A percentile compares a stretch with the other conserved stretches of the same genome.
Evolutionary conservation across 2,797 vertebrate species (phyloP).

Genomic region (Sparus aurata): DNA sequence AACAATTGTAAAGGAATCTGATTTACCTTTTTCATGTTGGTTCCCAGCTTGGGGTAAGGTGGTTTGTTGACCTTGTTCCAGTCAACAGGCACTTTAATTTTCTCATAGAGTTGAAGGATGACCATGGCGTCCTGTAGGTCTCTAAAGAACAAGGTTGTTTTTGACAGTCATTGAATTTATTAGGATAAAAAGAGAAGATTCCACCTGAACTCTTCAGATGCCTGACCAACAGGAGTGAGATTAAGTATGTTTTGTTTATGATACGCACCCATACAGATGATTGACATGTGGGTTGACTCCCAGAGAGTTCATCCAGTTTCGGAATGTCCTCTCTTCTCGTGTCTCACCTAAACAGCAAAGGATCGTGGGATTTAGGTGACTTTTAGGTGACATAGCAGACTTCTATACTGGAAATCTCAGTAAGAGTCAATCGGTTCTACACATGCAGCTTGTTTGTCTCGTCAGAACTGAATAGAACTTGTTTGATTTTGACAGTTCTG

Average conservation of each 20-base stretch:
- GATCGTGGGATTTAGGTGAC: conserved; percentile 36
- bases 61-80: conserved; percentile 98
- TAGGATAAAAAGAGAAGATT: not conserved
- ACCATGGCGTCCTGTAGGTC: conserved; percentile 97
- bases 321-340: conserved; percentile 96
- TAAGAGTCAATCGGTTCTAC: not conserved
- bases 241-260: not conserved
- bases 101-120: conserved; percentile 97
- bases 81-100: conserved; percentile 95
- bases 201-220: not conserved
- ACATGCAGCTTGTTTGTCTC: not conserved
- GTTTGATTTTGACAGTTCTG: not conserved
- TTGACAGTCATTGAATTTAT: conserved; percentile 18
- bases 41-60: conserved; percentile 95
- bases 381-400: not conserved
- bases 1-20: not conserved
- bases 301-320: conserved; percentile 99
- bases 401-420: not conserved
- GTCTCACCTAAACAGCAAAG: conserved; percentile 90
- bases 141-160: conserved; percentile 72
- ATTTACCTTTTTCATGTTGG: conserved; percentile 97
- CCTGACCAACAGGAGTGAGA: not conserved
- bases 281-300: conserved; percentile 97
- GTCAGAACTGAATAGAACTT: not conserved
- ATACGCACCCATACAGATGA: conserved; percentile 93